These are phyloP conservation scores for Microctonus hyperodae DNA, from an alignment of 2,888 invertebrate genomes.

Conservation along the genomic window DNA sequence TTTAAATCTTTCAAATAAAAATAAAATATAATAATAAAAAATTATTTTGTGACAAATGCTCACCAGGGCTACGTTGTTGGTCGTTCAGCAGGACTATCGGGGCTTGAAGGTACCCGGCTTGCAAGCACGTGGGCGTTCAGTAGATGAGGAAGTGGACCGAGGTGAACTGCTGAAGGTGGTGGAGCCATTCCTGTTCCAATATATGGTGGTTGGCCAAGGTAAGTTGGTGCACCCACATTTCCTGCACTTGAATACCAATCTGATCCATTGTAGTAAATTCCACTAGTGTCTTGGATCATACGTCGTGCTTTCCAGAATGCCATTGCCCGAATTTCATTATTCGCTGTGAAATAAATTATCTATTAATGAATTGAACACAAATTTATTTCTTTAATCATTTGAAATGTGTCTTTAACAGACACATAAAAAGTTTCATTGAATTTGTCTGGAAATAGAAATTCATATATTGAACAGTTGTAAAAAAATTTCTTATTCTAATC, in stretches of 20 bases:
- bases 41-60: constrained; percentile 35
- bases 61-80: constrained; percentile 50
- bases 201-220: constrained; percentile 49
- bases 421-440: too few species aligned
- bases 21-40: too few species aligned
- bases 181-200: constrained; percentile 46
- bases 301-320: constrained; percentile 43
- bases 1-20: too few species aligned
- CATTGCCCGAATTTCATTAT: constrained; percentile 46
- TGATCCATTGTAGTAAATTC: constrained; percentile 32
- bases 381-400: too few species aligned
- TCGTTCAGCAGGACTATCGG: constrained; percentile 49
- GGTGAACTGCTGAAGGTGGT: constrained; percentile 39
- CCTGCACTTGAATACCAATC: constrained; percentile 33
- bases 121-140: constrained; percentile 42
- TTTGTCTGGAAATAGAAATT: too few species aligned
- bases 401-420: too few species aligned
- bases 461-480: too few species aligned
- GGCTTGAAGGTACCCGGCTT: constrained; percentile 43
- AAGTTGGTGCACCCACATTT: constrained; percentile 49
- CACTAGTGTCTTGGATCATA: constrained; percentile 38
- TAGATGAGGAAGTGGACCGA: constrained; percentile 41
- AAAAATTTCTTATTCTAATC: too few species aligned
- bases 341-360: constrained; percentile 41
- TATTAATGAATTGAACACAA: neutral